These are phyloP conservation scores for Busseola fusca DNA, from an alignment of 2,888 invertebrate species.

Conservation along the genomic window DNA sequence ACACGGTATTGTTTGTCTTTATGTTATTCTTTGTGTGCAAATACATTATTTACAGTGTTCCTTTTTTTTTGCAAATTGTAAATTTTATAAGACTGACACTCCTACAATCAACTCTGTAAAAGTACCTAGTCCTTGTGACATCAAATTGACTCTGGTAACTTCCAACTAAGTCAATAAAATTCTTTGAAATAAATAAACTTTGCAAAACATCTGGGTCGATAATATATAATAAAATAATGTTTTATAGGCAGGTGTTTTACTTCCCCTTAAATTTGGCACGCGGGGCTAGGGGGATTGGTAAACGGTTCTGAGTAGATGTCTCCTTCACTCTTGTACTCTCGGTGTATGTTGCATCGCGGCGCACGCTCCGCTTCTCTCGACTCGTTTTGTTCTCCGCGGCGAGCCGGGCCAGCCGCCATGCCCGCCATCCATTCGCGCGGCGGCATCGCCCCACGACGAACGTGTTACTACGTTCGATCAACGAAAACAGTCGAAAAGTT, in stretches of 20 bases:
- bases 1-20: slow-evolving; percentile 6
- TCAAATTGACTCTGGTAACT: slow-evolving; percentile 37
- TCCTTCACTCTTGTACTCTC: slow-evolving; percentile 61
- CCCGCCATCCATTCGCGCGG: slow-evolving; percentile 74
- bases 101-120: slow-evolving; percentile 38
- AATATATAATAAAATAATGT: slow-evolving; percentile 63
- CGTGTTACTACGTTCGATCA: slow-evolving; percentile 69
- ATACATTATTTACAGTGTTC: slow-evolving; percentile 11
- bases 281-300: slow-evolving; percentile 70
- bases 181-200: slow-evolving; percentile 50
- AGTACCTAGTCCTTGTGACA: slow-evolving; percentile 28
- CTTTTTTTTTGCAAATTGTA: slow-evolving; percentile 26
- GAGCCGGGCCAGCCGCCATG: slow-evolving; percentile 48
- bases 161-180: slow-evolving; percentile 44
- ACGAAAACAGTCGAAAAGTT: slow-evolving; percentile 83
- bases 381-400: slow-evolving; percentile 73
- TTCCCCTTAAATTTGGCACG: slow-evolving; percentile 76
- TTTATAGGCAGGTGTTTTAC: slow-evolving; percentile 73
- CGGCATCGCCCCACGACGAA: slow-evolving; percentile 75
- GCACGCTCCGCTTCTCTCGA: slow-evolving; percentile 74
- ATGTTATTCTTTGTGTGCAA: slow-evolving; percentile 4
- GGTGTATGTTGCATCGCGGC: slow-evolving; percentile 68
- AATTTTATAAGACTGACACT: slow-evolving; percentile 56
- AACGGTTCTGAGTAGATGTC: slow-evolving; percentile 73
- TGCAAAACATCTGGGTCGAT: slow-evolving; percentile 53